A percentile compares a stretch with the other conserved stretches of the same genome.
phyloP scores from a whole-genome alignment of 2,113 vertebrate genomes.

The Apteryx mantelli region DNA sequence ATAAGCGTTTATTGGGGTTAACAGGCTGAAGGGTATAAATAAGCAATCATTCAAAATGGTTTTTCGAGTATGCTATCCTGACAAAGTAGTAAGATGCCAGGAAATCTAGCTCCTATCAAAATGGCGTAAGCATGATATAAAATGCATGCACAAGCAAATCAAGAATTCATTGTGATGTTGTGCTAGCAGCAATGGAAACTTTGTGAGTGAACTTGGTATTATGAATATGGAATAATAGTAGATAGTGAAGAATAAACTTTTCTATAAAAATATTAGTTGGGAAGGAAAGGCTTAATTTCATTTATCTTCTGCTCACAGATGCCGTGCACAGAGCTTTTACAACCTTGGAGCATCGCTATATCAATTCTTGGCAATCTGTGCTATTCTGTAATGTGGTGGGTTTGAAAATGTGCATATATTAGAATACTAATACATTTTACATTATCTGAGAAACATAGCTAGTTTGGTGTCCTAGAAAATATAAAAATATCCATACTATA shows the following conservation, averaged over 20 bases:
- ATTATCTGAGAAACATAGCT: neutral
- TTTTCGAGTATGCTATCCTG: slow-evolving; percentile 50
- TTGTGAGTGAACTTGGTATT: neutral
- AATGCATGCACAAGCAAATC: neutral
- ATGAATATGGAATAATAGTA: neutral
- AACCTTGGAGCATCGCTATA: neutral
- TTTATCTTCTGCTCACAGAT: neutral
- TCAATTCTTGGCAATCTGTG: slow-evolving; percentile 16
- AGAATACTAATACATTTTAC: neutral
- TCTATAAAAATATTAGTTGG: neutral
- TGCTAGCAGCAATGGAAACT: neutral
- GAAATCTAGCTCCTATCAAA: neutral
- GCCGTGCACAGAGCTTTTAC: neutral
- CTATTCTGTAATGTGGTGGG: neutral
- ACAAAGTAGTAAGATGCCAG: neutral
- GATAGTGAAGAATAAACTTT: neutral
- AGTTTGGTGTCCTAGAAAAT: neutral
- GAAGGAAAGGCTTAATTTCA: neutral
- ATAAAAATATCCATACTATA: neutral
- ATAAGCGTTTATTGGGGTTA: neutral
- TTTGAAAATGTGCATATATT: slow-evolving; percentile 14
- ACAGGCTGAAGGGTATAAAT: neutral
- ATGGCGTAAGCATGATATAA: neutral
- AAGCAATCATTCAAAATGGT: neutral
- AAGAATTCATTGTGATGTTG: neutral